phyloP scores from a whole-genome alignment of 64 coral and sea anemone genomes.

The Anthopleura sola region DNA sequence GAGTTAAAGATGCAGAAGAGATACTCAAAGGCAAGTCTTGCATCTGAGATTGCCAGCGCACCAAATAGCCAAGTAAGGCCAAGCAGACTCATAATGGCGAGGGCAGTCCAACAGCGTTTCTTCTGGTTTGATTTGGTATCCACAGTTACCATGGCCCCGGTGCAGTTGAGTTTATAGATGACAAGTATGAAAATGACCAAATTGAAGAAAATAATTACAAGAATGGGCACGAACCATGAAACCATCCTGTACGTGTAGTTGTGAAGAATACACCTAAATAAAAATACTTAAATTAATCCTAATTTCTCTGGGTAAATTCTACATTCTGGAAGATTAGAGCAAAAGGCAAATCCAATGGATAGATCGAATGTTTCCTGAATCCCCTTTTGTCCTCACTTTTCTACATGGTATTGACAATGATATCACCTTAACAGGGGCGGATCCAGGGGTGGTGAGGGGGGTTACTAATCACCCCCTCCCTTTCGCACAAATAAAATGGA shows the following conservation, averaged over 20 bases:
- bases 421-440: no score
- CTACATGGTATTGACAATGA: no score
- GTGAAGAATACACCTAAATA: conserved; percentile 64
- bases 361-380: no score
- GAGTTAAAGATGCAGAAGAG: conserved; percentile 92
- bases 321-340: no score
- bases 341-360: no score
- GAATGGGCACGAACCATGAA: conserved; percentile 61
- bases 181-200: conserved; percentile 62
- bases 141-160: conserved; percentile 43
- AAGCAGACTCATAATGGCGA: conserved; percentile 69
- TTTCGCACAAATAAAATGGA: no score
- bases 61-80: conserved; percentile 85
- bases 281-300: not conserved
- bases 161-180: conserved; percentile 24
- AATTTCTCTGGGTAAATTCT: no score
- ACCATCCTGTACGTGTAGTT: conserved; percentile 44
- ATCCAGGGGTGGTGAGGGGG: no score
- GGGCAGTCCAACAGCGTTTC: conserved; percentile 56
- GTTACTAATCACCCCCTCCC: no score
- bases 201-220: conserved; percentile 49
- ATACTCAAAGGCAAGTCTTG: conserved; percentile 72
- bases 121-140: conserved; percentile 59
- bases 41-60: conserved; percentile 54
- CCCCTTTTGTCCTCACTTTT: no score